Conservation (phyloP, 2,888 invertebrate genomes). For the Rhyacophila evoluta region DNA sequence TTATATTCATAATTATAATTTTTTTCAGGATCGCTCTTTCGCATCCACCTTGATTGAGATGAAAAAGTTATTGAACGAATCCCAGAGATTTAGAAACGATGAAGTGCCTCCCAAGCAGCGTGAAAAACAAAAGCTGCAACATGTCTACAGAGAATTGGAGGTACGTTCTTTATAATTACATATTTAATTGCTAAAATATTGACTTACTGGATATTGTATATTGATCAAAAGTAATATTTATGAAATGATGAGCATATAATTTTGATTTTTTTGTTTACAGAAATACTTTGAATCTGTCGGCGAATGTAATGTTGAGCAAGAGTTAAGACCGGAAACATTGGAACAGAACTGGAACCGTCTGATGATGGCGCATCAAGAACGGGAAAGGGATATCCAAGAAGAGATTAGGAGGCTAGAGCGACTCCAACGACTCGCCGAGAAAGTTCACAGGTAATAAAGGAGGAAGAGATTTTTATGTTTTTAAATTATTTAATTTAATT, state of each 20-base stretch:
- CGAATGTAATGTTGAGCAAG: constrained; percentile 89
- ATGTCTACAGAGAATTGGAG: constrained; percentile 87
- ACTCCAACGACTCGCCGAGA: constrained; percentile 92
- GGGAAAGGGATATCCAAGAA: constrained; percentile 90
- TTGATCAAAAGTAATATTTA: no score
- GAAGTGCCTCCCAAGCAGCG: constrained; percentile 92
- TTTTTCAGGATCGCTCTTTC: constrained; percentile 85
- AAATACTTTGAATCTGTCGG: constrained; percentile 90
- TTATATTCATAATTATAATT: no score
- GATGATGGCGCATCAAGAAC: constrained; percentile 89
- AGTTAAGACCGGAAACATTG: constrained; percentile 86
- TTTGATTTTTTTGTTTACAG: no score
- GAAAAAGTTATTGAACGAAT: constrained; percentile 93
- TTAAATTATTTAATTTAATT: no score
- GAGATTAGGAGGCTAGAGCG: constrained; percentile 93
- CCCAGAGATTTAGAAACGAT: constrained; percentile 92
- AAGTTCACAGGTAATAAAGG: constrained; percentile 78
- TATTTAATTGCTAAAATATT: background rate
- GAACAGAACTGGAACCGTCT: constrained; percentile 92
- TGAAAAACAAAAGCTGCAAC: constrained; percentile 89
- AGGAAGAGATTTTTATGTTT: no score
- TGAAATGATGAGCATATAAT: no score
- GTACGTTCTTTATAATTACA: constrained; percentile 58
- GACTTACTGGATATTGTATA: no score
- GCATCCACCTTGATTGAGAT: constrained; percentile 94